Conservation (phyloP, 2,888 invertebrate genomes). For the Myopa testacea region DNA sequence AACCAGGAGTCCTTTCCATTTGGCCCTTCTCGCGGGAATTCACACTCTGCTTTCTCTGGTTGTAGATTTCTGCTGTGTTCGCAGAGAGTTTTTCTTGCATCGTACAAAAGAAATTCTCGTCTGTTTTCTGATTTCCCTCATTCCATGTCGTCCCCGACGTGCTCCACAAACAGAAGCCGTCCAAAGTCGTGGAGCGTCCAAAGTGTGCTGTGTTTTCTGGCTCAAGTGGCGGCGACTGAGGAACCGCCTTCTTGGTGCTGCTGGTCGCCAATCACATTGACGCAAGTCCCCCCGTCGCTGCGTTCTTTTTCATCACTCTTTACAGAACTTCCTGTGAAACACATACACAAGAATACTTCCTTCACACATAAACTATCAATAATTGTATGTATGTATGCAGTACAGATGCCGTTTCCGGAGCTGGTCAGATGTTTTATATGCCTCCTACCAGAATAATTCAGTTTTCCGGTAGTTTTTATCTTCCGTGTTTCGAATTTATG, state of each 20-base stretch:
- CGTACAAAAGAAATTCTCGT: neutral
- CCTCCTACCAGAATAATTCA: too few species aligned
- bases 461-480: constrained; percentile 39
- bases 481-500: constrained; percentile 39
- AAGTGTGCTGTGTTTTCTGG: neutral
- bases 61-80: neutral
- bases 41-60: neutral
- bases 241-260: constrained; percentile 50
- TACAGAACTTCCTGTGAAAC: neutral
- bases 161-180: neutral
- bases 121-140: neutral
- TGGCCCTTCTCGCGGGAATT: neutral
- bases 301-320: neutral
- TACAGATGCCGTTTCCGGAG: too few species aligned
- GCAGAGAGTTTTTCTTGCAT: neutral
- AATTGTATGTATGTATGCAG: too few species aligned
- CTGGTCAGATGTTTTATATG: too few species aligned
- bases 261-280: constrained; percentile 51
- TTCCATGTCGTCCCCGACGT: neutral
- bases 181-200: neutral
- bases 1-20: too few species aligned
- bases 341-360: too few species aligned
- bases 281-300: constrained; percentile 42
- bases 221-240: constrained; percentile 29
- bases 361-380: too few species aligned